Evolutionary conservation across 2,113 vertebrate species (phyloP), one percentile per base, ranked within the genome.

Genomic region (Ictalurus punctatus): DNA sequence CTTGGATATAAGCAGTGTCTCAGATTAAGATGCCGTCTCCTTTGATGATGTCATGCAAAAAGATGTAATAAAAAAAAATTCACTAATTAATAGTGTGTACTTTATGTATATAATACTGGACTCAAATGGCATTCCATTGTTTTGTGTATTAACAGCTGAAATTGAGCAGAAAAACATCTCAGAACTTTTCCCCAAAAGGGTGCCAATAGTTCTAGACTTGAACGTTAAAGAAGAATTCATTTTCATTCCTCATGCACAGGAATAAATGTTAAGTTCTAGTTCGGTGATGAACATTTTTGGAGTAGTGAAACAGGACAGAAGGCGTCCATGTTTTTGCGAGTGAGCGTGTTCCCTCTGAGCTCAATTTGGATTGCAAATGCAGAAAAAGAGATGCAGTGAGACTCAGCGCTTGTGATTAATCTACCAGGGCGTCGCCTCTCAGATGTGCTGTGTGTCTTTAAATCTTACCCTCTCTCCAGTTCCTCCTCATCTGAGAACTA

Each of bases 281-380:
- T 27, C 52, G 17, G 27, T 56, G 52, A 34, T 56, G 2, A 54
- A n/a, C 9, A 52, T 79, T 21, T 56, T 30, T 19, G 52, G n/a
- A 54, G 25, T 7, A 56, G 13, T 54, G 56, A 80, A 30, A 7
- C 52, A 80, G 78, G 27, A 56, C 52, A 56, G 52, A 80, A 56
- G 78, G 27, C 78, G 6, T 8, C 48, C 13, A 6, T 80, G 40
- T 79, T 79, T 79, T 79, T 52, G 12, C 25, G 25, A 79, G 73
- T 21, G 74, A 44, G 40, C 40, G 40, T 27, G 74, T 48, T 54
- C 76, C 44, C 25, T 79, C 76, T 2, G 44, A 79, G 48, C 79
- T 17, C 52, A 58, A 56, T 81, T 58, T 81, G 79, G 79, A 81
- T 56, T 81, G 79, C 79, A 81, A 81, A 81, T 81, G 25, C 2